Evolutionary conservation across 2,888 invertebrate species (phyloP).

Genomic region (Pristionchus maxplancki): DNA sequence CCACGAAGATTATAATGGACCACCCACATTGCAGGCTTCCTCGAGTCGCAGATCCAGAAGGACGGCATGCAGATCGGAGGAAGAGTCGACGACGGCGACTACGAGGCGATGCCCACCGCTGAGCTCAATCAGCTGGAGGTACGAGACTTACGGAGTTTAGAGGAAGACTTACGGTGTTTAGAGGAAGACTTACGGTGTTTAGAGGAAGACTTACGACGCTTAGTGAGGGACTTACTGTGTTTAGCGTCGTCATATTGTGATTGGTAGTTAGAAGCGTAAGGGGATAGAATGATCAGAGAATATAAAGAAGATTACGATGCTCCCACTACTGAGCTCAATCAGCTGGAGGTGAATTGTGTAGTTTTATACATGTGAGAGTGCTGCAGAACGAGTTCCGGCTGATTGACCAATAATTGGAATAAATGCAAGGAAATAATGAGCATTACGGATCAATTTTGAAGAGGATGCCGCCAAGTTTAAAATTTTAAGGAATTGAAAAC

Average conservation of each 20-base stretch:
- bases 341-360: slow-evolving; percentile 90
- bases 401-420: too few relatives aligned
- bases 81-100: slow-evolving; percentile 79
- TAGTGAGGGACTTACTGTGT: background rate
- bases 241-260: background rate
- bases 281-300: too few relatives aligned
- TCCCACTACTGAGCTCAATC: slow-evolving; percentile 97
- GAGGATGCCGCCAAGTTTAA: too few relatives aligned
- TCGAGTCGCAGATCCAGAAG: slow-evolving; percentile 96
- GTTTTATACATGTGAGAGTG: too few relatives aligned
- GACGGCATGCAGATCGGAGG: slow-evolving; percentile 97
- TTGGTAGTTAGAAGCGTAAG: too few relatives aligned
- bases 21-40: slow-evolving; percentile 82
- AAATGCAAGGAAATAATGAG: too few relatives aligned
- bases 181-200: too few relatives aligned
- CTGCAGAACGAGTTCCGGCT: too few relatives aligned
- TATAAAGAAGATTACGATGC: slow-evolving; percentile 83
- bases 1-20: background rate
- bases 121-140: slow-evolving; percentile 99
- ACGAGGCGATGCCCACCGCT: slow-evolving; percentile 95
- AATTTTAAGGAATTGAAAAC: too few relatives aligned
- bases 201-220: background rate
- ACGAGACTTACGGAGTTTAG: too few relatives aligned
- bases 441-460: too few relatives aligned
- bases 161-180: background rate